Percentiles rank a stretch among this genome's conserved stretches.
Conservation (phyloP, 1,140 invertebrate genomes). For the Drosophila trapezifrons region DNA sequence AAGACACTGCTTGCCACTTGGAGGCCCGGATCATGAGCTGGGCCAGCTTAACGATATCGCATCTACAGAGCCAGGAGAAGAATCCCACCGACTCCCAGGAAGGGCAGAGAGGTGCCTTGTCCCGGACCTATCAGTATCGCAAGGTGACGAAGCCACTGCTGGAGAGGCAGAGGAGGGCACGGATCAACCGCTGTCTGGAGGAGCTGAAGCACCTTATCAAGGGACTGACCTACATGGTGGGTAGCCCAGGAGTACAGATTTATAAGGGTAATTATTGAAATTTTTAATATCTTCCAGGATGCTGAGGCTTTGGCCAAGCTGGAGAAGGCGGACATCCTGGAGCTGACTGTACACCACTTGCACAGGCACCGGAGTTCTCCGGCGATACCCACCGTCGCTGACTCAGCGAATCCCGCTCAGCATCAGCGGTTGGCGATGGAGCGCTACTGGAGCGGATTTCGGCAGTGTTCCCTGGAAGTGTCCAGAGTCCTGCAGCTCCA, state of each 20-base stretch:
- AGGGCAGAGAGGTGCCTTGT: constrained; percentile 63
- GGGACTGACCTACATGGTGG: constrained; percentile 87
- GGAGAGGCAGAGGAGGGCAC: constrained; percentile 92
- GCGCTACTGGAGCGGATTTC: constrained; percentile 33
- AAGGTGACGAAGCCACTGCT: constrained; percentile 90
- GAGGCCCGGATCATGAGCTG: not conserved
- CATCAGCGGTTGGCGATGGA: constrained; percentile 5
- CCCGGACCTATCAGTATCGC: constrained; percentile 86
- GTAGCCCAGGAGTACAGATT: not conserved
- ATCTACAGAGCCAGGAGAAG: not conserved
- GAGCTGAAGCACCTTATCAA: constrained; percentile 93
- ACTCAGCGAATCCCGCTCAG: not conserved
- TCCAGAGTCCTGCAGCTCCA: constrained; percentile 12
- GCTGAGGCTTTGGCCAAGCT: constrained; percentile 91
- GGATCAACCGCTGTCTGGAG: constrained; percentile 93
- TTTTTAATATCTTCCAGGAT: constrained; percentile 81
- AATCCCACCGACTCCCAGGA: not conserved
- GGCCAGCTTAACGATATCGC: not conserved
- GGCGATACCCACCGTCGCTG: no score
- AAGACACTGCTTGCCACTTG: constrained; percentile 9
- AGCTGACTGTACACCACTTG: constrained; percentile 95
- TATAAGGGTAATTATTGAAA: constrained; percentile 1
- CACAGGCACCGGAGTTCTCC: constrained; percentile 87
- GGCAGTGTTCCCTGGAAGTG: constrained; percentile 30
- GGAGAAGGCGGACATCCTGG: constrained; percentile 97